Base-by-base conservation (phyloP, 1,140 invertebrate genomes). In the Bursaphelenchus mucronatus region DNA sequence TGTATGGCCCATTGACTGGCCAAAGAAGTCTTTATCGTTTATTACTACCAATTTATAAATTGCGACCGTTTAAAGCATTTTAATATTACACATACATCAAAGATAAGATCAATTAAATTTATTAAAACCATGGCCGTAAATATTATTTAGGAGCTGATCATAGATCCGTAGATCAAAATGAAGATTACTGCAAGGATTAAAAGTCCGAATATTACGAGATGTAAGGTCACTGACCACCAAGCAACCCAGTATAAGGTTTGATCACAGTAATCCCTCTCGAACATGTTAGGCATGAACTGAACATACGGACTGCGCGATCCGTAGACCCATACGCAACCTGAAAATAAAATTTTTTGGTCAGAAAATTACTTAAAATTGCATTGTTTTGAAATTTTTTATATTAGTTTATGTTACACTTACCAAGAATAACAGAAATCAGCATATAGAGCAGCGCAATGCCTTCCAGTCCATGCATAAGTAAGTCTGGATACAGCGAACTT, bases 291-390 rank as follows among this genome's bases (percentile, higher is more conserved):
- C 21, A 64, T n/a, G 15, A 41, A 68, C 52, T 56, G 66, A 8
- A 54, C 56, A 8, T 55, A 58, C 17, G 8, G 39, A 7, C 5
- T 3, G 19, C 15, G 8, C 8, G 61, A 43, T 47, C 68, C 68
- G 52, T 71, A 70, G 3, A 64, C 63, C 68, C 68, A 70, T 52
- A 70, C 61, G 44, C 45, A 57, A 6, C 68, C 68, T 69, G 39
- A 39, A 68, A n/a, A 67, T 66, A 17, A 13, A 30, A 41, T 11
- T 9, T 61, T 19, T 6, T 19, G 39, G 15, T 6, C 40, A 46
- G 56, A 9, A 19, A 47, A 45, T 10, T 45, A 47, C 67, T 67
- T 40, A 17, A 43, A 64, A n/a, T 17, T 10, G 7, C 21, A 45
- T 45, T 15, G 21, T 57, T 11, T 41, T 10, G 19, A 57, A 56